Percentiles rank a stretch among this genome's conserved stretches.
Evolutionary conservation across 2,888 invertebrate genomes (phyloP).

Genomic region (Luperina nickerlii): DNA sequence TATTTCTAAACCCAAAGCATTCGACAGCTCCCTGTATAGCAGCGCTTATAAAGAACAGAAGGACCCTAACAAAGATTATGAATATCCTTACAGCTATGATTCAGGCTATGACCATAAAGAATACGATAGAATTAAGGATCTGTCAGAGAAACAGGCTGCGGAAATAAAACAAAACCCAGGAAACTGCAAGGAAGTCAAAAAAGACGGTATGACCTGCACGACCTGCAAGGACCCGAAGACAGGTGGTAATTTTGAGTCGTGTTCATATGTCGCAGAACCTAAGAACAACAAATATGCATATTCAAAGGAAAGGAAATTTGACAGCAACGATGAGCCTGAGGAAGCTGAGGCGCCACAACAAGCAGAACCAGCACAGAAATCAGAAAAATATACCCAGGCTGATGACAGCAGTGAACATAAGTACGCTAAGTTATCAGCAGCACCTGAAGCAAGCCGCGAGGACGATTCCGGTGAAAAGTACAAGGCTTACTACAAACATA

Average conservation of each 20-base stretch:
- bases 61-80: slow-evolving; percentile 84
- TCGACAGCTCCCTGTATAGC: slow-evolving; percentile 85
- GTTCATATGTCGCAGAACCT: slow-evolving; percentile 94
- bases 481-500: slow-evolving; percentile 84
- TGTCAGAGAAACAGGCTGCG: slow-evolving; percentile 91
- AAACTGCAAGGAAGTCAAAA: slow-evolving; percentile 92
- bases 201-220: slow-evolving; percentile 92
- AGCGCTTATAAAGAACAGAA: slow-evolving; percentile 86
- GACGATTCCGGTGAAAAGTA: slow-evolving; percentile 81
- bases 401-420: slow-evolving; percentile 77
- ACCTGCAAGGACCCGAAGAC: slow-evolving; percentile 94
- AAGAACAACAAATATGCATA: slow-evolving; percentile 93
- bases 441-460: slow-evolving; percentile 74
- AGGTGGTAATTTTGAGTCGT: slow-evolving; percentile 94
- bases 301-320: slow-evolving; percentile 91
- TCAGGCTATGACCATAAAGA: slow-evolving; percentile 89
- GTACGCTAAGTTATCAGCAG: slow-evolving; percentile 73
- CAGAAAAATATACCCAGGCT: slow-evolving; percentile 79
- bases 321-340: slow-evolving; percentile 90
- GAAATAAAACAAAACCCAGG: slow-evolving; percentile 91
- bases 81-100: slow-evolving; percentile 87
- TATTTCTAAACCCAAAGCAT: slow-evolving; percentile 88
- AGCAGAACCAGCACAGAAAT: slow-evolving; percentile 78
- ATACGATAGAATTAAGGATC: slow-evolving; percentile 90
- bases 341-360: slow-evolving; percentile 85